A percentile compares a stretch with the other conserved stretches of the same genome.
phyloP scores from a whole-genome alignment of 2,113 vertebrate genomes.

The Poeciliopsis turrubarensis region DNA sequence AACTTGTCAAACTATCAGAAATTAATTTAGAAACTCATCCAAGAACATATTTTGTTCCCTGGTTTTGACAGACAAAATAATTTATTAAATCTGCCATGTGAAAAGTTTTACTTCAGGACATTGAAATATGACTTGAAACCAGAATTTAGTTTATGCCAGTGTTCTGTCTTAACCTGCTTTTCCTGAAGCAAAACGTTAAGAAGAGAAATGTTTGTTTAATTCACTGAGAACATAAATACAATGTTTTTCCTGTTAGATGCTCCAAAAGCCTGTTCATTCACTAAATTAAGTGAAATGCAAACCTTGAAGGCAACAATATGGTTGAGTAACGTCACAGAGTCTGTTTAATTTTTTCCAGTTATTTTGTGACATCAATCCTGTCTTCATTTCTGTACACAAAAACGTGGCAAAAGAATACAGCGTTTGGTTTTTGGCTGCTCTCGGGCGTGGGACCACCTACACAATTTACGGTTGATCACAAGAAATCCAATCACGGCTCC shows the following conservation, averaged over 20 bases:
- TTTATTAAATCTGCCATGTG: background rate
- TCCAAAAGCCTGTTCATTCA: too few relatives aligned
- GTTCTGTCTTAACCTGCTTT: background rate
- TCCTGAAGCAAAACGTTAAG: background rate
- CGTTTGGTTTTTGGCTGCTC: background rate
- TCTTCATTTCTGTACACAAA: background rate
- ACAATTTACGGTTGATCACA: background rate
- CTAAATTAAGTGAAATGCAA: background rate
- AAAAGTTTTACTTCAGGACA: background rate
- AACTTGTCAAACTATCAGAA: background rate
- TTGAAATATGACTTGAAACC: background rate
- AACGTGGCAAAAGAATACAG: background rate
- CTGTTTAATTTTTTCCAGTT: background rate
- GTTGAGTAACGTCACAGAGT: background rate
- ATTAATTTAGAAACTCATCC: background rate
- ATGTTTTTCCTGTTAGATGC: too few relatives aligned
- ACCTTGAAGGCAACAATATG: background rate
- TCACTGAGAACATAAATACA: background rate
- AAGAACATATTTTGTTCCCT: background rate
- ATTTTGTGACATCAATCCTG: background rate
- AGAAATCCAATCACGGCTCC: background rate
- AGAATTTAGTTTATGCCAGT: background rate
- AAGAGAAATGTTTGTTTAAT: background rate
- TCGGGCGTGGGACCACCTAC: background rate
- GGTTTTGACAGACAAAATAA: too few relatives aligned